These are phyloP conservation scores for Melinaea marsaeus DNA, from an alignment of 2,888 invertebrate genomes.

Conservation along the genomic window DNA sequence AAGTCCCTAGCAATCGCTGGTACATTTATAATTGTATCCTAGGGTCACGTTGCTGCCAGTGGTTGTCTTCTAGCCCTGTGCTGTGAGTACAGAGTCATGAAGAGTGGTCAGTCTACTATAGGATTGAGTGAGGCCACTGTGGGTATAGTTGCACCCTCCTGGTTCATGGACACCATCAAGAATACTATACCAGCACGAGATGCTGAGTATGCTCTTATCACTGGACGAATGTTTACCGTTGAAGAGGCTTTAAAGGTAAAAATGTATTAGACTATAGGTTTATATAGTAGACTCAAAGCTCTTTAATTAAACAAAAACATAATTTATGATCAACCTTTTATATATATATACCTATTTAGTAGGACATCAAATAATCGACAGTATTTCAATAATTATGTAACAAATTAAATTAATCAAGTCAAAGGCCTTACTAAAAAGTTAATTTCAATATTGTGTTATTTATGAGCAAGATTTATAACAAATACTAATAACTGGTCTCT, in stretches of 20 bases:
- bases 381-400: too few species aligned
- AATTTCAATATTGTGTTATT: too few species aligned
- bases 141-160: constrained; percentile 87
- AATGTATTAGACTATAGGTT: not conserved
- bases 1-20: too few species aligned
- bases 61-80: constrained; percentile 88
- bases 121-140: constrained; percentile 92
- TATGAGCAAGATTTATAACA: too few species aligned
- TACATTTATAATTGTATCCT: constrained; percentile 29
- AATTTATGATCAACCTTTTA: not conserved
- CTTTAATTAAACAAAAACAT: not conserved
- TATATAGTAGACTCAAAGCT: not conserved
- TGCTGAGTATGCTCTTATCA: constrained; percentile 85
- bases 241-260: constrained; percentile 84
- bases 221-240: constrained; percentile 84
- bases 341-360: not conserved
- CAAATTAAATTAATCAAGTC: too few species aligned
- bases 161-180: constrained; percentile 82
- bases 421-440: too few species aligned
- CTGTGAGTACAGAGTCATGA: constrained; percentile 92
- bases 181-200: constrained; percentile 82
- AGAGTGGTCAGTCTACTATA: constrained; percentile 85
- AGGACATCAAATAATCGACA: too few species aligned
- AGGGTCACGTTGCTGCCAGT: constrained; percentile 91
- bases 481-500: too few species aligned